Conservation (phyloP, 2,888 invertebrate genomes). For the Uloborus plumipes region DNA sequence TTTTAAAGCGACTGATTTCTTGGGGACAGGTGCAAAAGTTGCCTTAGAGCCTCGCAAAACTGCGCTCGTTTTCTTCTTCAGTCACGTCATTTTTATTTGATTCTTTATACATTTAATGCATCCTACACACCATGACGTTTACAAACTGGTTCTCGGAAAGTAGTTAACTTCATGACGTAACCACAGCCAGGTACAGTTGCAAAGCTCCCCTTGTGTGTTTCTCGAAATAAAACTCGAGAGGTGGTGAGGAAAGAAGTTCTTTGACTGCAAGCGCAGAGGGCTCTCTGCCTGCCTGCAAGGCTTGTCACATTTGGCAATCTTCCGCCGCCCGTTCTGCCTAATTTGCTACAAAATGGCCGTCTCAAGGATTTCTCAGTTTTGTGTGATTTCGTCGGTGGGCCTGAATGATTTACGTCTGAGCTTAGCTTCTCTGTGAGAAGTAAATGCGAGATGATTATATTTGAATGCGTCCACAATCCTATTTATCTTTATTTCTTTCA, state of each 20-base stretch:
- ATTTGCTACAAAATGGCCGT: conserved; percentile 1
- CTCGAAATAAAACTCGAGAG: conserved; percentile 31
- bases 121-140: conserved; percentile 10
- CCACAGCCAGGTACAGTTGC: conserved; percentile 15
- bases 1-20: no score
- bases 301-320: conserved; percentile 31
- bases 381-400: not conserved
- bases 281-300: no score
- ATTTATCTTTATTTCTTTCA: no score
- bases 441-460: not conserved
- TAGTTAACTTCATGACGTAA: conserved; percentile 22
- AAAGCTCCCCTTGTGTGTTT: conserved; percentile 2
- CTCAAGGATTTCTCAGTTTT: conserved; percentile 2
- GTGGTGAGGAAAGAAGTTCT: conserved; percentile 13
- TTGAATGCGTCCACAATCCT: not conserved
- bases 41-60: no score
- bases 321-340: conserved; percentile 10
- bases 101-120: no score
- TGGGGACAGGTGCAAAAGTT: no score
- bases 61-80: not conserved
- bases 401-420: not conserved
- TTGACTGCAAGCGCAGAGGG: conserved; percentile 16
- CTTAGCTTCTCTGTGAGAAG: not conserved
- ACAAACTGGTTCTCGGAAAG: conserved; percentile 22
- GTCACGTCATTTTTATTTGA: not conserved